These are phyloP conservation scores for Magallana ariakensis DNA, from an alignment of 1,140 invertebrate species.

Conservation along the genomic window DNA sequence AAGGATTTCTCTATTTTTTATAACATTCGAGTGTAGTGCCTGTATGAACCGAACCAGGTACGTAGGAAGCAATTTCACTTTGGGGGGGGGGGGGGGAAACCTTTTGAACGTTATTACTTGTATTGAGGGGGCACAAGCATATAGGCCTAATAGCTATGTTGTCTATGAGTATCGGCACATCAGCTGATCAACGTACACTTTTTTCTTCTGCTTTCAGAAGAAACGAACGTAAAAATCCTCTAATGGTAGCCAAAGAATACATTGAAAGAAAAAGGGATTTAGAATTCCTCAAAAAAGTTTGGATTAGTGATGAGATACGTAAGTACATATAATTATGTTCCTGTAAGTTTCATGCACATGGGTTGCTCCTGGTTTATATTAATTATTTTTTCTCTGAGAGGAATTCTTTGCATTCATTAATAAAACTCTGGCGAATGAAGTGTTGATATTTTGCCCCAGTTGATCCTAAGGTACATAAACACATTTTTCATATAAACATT, in stretches of 20 bases:
- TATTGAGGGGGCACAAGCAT: too few species aligned
- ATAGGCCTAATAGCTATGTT: too few species aligned
- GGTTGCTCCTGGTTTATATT: too few species aligned
- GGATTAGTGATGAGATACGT: constrained; percentile 5
- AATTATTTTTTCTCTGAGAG: too few species aligned
- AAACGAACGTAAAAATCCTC: background rate
- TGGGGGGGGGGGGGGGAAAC: background rate
- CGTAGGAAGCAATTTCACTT: too few species aligned
- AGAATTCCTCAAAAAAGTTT: background rate
- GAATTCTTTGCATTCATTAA: too few species aligned
- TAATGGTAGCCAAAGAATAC: background rate
- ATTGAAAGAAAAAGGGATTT: background rate
- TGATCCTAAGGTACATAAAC: too few species aligned
- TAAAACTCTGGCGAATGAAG: too few species aligned
- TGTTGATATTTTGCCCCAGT: too few species aligned
- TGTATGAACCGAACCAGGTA: background rate
- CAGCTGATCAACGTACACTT: background rate
- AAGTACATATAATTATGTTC: background rate
- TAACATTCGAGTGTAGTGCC: background rate
- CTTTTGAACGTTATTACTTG: too few species aligned
- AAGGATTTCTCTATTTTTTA: background rate
- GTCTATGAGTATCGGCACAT: too few species aligned
- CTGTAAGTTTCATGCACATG: background rate
- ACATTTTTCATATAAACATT: too few species aligned
- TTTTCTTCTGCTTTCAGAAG: constrained; percentile 5